These are phyloP conservation scores for Acanthochromis polyacanthus DNA, from an alignment of 2,113 vertebrate genomes.

Conservation along the genomic window DNA sequence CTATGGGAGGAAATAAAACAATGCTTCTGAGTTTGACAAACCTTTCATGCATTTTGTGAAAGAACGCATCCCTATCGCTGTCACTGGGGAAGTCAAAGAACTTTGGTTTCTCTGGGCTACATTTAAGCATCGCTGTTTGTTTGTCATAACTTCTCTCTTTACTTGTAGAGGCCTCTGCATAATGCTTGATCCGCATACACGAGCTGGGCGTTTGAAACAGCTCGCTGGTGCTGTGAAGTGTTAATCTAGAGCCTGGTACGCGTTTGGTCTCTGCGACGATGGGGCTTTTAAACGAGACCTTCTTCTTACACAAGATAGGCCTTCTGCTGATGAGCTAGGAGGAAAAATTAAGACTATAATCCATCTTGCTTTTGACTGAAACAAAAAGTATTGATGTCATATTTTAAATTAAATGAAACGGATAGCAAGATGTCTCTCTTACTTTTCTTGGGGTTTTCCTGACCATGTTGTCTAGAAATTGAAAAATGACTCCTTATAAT, in stretches of 20 bases:
- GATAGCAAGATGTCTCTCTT: conserved; percentile 18
- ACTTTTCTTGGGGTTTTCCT: conserved; percentile 31
- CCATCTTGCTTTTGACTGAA: neutral
- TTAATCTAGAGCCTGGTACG: neutral
- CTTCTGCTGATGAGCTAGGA: conserved; percentile 38
- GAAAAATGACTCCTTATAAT: neutral
- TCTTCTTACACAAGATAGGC: conserved; percentile 60
- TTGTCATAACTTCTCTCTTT: neutral
- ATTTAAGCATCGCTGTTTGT: neutral
- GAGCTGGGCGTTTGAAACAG: neutral
- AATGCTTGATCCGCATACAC: neutral
- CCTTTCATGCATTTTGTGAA: conserved; percentile 57
- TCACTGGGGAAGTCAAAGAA: conserved; percentile 76
- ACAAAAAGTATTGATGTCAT: neutral
- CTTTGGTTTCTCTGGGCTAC: conserved; percentile 5
- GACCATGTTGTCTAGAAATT: conserved; percentile 14
- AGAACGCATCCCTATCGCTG: conserved; percentile 53
- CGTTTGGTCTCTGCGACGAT: conserved; percentile 11
- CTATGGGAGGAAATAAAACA: conserved; percentile 57
- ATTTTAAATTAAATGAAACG: neutral
- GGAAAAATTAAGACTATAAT: neutral
- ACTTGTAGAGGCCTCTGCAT: neutral
- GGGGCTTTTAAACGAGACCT: conserved; percentile 72
- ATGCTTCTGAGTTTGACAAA: conserved; percentile 30
- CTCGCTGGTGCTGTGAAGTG: neutral